phyloP scores from a whole-genome alignment of 35 echinoderm and acorn worm species.

The Ophiothrix spiculata region DNA sequence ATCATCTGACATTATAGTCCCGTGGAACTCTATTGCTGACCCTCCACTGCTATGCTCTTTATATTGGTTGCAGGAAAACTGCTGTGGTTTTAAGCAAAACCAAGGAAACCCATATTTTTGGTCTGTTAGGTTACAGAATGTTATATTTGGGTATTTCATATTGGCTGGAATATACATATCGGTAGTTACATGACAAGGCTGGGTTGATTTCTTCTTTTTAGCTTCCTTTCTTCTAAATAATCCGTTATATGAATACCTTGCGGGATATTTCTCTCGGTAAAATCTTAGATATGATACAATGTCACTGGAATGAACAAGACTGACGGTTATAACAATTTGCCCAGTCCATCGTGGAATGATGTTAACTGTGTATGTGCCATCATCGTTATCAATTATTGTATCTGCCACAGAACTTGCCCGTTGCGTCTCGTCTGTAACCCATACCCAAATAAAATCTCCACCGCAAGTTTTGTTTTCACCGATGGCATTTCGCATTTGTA shows the following conservation, averaged over 20 bases:
- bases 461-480: background rate
- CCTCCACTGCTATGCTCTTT: background rate
- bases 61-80: background rate
- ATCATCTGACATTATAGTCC: background rate
- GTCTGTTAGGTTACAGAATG: background rate
- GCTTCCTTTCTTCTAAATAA: background rate
- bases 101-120: background rate
- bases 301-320: background rate
- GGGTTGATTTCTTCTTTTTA: background rate
- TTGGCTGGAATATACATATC: background rate
- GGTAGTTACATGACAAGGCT: background rate
- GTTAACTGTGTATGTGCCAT: background rate
- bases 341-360: background rate
- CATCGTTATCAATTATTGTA: background rate
- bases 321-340: background rate
- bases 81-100: background rate
- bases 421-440: background rate
- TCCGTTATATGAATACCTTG: background rate
- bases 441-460: background rate
- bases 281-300: background rate
- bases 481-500: background rate
- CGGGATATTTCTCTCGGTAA: background rate
- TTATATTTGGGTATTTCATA: background rate
- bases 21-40: background rate
- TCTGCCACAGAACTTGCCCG: background rate